phyloP scores from a whole-genome alignment of 2,888 invertebrate species.

The Campaea margaritaria region DNA sequence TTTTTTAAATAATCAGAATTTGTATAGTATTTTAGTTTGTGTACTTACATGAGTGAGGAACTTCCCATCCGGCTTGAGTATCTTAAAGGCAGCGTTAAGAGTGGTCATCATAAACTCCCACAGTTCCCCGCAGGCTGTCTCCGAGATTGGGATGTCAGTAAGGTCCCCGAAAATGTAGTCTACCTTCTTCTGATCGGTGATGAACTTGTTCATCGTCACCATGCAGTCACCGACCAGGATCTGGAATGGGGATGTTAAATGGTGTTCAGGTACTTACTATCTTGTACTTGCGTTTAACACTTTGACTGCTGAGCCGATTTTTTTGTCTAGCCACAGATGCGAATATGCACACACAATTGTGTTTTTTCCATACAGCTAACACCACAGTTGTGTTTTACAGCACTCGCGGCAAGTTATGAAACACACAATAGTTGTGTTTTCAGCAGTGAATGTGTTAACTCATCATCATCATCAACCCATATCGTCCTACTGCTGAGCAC shows the following conservation, averaged over 20 bases:
- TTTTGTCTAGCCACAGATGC: no score
- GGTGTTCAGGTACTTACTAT: not conserved
- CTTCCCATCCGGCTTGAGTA: constrained; percentile 92
- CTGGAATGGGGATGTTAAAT: constrained; percentile 73
- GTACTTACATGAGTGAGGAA: constrained; percentile 94
- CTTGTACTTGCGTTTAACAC: no score
- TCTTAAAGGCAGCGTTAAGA: constrained; percentile 91
- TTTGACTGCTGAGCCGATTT: no score
- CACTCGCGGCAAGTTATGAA: no score
- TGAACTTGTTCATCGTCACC: constrained; percentile 91
- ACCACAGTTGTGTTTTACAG: no score
- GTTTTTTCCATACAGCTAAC: no score
- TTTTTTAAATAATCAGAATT: no score
- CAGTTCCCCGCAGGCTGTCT: constrained; percentile 91
- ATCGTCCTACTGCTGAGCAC: no score
- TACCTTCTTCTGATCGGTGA: constrained; percentile 91
- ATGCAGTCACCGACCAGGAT: constrained; percentile 96
- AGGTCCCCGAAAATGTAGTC: constrained; percentile 97
- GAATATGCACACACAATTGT: no score
- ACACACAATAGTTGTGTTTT: no score
- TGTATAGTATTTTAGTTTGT: not conserved
- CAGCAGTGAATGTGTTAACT: no score
- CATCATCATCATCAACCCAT: no score
- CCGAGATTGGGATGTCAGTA: constrained; percentile 96
- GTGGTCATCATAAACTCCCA: constrained; percentile 96